A percentile compares a stretch with the other conserved stretches of the same genome.
Conservation (phyloP, 1,140 invertebrate species). For the Spodoptera frugiperda region DNA sequence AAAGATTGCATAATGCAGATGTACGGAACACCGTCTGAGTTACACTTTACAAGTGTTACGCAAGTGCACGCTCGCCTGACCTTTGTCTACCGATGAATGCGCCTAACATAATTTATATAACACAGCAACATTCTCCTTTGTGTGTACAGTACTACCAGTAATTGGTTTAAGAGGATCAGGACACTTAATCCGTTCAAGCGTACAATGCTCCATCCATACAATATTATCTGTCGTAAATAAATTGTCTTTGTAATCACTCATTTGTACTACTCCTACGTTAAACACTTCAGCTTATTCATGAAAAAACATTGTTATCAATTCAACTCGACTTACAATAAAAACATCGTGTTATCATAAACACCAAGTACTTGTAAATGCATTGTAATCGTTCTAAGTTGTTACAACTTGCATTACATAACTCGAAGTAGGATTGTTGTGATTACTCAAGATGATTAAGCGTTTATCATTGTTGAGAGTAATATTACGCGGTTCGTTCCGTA, state of each 20-base stretch:
- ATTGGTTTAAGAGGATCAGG: slow-evolving; percentile 36
- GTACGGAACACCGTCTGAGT: slow-evolving; percentile 22
- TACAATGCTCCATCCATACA: not conserved
- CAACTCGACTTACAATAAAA: slow-evolving; percentile 12
- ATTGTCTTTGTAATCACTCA: slow-evolving; percentile 1
- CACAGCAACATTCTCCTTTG: slow-evolving; percentile 25
- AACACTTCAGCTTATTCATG: not conserved
- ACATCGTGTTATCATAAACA: slow-evolving; percentile 24
- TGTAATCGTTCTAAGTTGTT: slow-evolving; percentile 39
- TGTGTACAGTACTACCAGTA: slow-evolving; percentile 26
- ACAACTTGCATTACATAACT: slow-evolving; percentile 32
- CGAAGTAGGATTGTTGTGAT: slow-evolving; percentile 29
- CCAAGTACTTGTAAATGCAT: slow-evolving; percentile 31
- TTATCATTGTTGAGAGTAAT: slow-evolving; percentile 45
- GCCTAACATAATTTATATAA: slow-evolving; percentile 32
- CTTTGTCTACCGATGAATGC: slow-evolving; percentile 38
- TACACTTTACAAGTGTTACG: slow-evolving; percentile 31
- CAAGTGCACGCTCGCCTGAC: slow-evolving; percentile 37
- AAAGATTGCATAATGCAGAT: slow-evolving; percentile 41
- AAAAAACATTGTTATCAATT: not conserved
- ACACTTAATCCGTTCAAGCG: slow-evolving; percentile 20
- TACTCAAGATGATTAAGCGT: slow-evolving; percentile 47
- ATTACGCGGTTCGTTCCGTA: slow-evolving; percentile 36
- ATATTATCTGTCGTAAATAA: not conserved
- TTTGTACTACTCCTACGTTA: not conserved